These are phyloP conservation scores for Balaenoptera acutorostrata DNA, from an alignment of 2,113 vertebrate genomes.

Conservation along the genomic window DNA sequence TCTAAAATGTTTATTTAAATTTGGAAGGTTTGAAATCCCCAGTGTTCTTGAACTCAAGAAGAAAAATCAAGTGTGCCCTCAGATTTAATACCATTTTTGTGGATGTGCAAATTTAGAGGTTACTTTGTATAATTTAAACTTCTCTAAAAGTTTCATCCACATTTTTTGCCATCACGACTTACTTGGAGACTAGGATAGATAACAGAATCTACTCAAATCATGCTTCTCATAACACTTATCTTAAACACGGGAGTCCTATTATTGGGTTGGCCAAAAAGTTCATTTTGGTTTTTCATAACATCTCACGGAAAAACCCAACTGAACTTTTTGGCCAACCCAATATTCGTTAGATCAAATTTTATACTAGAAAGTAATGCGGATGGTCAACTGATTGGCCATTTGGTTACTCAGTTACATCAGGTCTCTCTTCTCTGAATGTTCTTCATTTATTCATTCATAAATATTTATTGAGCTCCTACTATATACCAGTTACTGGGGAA, in stretches of 20 bases:
- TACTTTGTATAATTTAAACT: neutral
- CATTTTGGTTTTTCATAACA: too few species aligned
- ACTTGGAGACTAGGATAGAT: neutral
- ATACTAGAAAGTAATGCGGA: neutral
- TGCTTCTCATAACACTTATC: neutral
- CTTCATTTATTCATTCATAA: neutral
- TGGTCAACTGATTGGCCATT: neutral
- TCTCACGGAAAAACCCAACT: too few species aligned
- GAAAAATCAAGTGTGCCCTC: neutral
- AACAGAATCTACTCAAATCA: neutral
- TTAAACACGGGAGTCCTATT: neutral
- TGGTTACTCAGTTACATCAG: neutral
- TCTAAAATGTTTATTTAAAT: constrained; percentile 17
- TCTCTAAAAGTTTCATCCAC: neutral
- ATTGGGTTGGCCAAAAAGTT: neutral
- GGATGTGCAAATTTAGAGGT: neutral
- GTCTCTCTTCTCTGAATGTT: neutral
- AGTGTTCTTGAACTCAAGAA: neutral
- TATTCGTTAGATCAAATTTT: neutral
- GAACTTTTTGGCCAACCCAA: too few species aligned
- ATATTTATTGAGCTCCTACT: neutral
- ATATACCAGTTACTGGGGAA: neutral
- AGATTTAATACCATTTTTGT: neutral
- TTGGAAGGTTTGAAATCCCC: neutral
- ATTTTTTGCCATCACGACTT: neutral